Evolutionary conservation across 1,140 invertebrate species (phyloP), one percentile per base, ranked within the genome.

Genomic region (Drosophila grimshawi): DNA sequence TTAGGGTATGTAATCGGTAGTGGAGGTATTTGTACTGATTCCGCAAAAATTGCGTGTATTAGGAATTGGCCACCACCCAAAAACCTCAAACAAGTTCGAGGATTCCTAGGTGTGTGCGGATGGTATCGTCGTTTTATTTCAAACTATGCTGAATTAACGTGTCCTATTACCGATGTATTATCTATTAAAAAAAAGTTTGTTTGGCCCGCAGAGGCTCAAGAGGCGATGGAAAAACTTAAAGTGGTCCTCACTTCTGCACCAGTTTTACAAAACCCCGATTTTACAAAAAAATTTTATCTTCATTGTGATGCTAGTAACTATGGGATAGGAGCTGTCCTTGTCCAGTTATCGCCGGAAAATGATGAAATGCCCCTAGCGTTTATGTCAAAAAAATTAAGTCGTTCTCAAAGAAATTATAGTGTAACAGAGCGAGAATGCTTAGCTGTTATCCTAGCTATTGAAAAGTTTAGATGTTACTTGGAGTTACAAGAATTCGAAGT

Each of bases 101-200:
- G 56, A 11, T 51, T 68, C 32, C 7, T 48, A 19, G 56, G 56
- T 8, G 10, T 60, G 4, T 46, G 11, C 10, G 56, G 65, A 1
- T 68, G 65, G 65, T 52, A 68, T 59, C 35, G 46, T 10, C 48
- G 41, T 5, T 67, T 67, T 41, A 56, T 59, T 3, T 2, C 49
- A 4, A 59, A 59, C 32, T 66, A 3, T 37, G 37, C 29, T 0
- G 56, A 60, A 2, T 4, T 60, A 45, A 45, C 56, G 4, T 60
- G 27, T 19, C 41, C 39, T 5, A 59, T 43, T 30, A 45, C 56
- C 2, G 27, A 37, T 7, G 35, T 37, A 7, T 37, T 37, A 7
- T 7, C 5, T 7, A 37, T 7, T 6, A 59, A 51, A 4, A 30
- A 51, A 51, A 32, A 32, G 3, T 51, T 32, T 51, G 3, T n/a